phyloP scores from a whole-genome alignment of 2,888 invertebrate genomes.

The Cabera pusaria region DNA sequence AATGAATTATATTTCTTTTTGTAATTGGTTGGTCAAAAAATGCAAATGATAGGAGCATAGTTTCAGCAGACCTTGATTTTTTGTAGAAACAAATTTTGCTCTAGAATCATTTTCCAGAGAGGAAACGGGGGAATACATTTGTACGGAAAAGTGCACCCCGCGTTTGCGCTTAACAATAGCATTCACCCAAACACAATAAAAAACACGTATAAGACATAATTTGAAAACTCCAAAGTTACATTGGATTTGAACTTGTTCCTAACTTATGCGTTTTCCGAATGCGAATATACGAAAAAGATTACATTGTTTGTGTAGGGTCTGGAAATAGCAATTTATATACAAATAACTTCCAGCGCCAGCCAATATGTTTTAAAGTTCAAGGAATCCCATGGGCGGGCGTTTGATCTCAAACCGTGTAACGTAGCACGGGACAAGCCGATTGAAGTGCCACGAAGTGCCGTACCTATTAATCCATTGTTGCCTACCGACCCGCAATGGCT shows the following conservation, averaged over 20 bases:
- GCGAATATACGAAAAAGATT: constrained; percentile 18
- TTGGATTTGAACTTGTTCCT: constrained; percentile 18
- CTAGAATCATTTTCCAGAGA: too few species aligned
- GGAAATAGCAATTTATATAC: constrained; percentile 24
- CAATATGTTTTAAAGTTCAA: constrained; percentile 28
- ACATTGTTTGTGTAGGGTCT: constrained; percentile 18
- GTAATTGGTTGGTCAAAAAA: too few species aligned
- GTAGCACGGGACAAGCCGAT: constrained; percentile 34
- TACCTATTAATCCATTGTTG: constrained; percentile 63
- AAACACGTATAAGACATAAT: constrained; percentile 1
- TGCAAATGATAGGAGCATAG: too few species aligned
- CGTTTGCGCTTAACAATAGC: too few species aligned
- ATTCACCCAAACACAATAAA: neutral
- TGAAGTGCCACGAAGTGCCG: too few species aligned
- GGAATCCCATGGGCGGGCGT: constrained; percentile 35
- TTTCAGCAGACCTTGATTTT: too few species aligned
- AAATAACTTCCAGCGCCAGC: constrained; percentile 21
- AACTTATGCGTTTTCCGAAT: constrained; percentile 15
- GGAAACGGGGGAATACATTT: too few species aligned
- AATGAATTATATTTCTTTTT: too few species aligned
- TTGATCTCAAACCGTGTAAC: constrained; percentile 43
- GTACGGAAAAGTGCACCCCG: too few species aligned
- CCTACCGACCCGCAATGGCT: constrained; percentile 48
- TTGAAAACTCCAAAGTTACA: constrained; percentile 7
- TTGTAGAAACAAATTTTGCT: too few species aligned